Conservation (phyloP, 2,888 invertebrate species). For the Lottia gigantea region DNA sequence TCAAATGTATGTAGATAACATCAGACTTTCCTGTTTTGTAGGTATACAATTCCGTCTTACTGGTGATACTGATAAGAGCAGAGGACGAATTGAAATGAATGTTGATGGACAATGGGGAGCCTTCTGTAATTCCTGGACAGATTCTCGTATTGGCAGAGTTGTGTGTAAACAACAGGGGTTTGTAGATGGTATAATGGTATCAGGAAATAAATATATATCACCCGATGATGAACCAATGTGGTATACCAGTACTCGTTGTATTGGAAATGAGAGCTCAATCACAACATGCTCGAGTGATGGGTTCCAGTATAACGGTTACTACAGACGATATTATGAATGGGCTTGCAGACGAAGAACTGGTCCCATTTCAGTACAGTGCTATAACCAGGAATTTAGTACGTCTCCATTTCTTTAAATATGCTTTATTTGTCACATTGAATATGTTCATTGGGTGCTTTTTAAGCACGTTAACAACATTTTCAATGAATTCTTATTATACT, state of each 20-base stretch:
- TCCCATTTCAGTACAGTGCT: slow-evolving; percentile 46
- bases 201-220: slow-evolving; percentile 36
- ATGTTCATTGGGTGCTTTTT: too few species aligned
- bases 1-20: too few species aligned
- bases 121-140: slow-evolving; percentile 50
- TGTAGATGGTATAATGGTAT: slow-evolving; percentile 21
- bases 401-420: slow-evolving; percentile 2
- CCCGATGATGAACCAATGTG: slow-evolving; percentile 39
- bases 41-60: slow-evolving; percentile 41
- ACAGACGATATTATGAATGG: slow-evolving; percentile 11
- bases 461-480: too few species aligned
- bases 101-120: slow-evolving; percentile 50
- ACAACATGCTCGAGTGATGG: slow-evolving; percentile 44
- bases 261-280: slow-evolving; percentile 43
- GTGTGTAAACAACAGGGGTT: slow-evolving; percentile 44
- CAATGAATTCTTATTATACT: too few species aligned
- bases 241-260: slow-evolving; percentile 43
- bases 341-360: slow-evolving; percentile 19
- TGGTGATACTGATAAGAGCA: slow-evolving; percentile 32
- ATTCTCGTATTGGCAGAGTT: slow-evolving; percentile 45
- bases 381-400: slow-evolving; percentile 43
- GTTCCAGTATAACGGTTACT: slow-evolving; percentile 40
- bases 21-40: neutral
- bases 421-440: neutral
- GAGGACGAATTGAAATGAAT: slow-evolving; percentile 52